Conservation (phyloP, 2,113 vertebrate genomes). For the Rhipidura dahli region DNA sequence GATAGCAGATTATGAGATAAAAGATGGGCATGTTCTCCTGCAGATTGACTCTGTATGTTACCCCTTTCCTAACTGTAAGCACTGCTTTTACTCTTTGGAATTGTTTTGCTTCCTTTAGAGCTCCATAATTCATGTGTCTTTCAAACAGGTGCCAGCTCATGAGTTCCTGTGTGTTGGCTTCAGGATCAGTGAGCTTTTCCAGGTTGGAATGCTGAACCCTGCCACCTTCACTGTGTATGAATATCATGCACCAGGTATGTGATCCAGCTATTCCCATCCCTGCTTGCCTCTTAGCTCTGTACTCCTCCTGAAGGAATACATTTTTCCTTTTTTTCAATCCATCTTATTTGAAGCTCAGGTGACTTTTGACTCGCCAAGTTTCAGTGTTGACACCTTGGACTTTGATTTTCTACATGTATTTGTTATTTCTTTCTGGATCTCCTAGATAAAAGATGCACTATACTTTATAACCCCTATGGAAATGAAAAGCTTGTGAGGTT, state of each 20-base stretch:
- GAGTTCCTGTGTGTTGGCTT: slow-evolving; percentile 78
- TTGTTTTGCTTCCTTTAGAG: neutral
- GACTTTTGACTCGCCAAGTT: neutral
- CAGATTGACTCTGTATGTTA: slow-evolving; percentile 81
- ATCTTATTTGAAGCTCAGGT: neutral
- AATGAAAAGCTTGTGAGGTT: slow-evolving; percentile 78
- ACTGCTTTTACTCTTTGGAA: neutral
- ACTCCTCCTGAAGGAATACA: neutral
- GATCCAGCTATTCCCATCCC: neutral
- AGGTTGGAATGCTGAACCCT: slow-evolving; percentile 73
- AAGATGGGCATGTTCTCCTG: slow-evolving; percentile 78
- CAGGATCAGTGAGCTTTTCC: slow-evolving; percentile 76
- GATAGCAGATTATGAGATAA: slow-evolving; percentile 80
- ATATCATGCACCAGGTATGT: slow-evolving; percentile 77
- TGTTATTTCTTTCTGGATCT: neutral
- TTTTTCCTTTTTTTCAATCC: neutral
- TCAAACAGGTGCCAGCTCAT: slow-evolving; percentile 75
- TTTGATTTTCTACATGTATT: neutral
- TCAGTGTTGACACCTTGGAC: neutral
- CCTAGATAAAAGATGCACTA: slow-evolving; percentile 83
- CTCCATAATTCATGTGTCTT: neutral
- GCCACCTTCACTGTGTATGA: slow-evolving; percentile 83
- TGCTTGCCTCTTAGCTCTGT: neutral
- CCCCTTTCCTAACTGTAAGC: neutral
- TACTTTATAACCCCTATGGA: slow-evolving; percentile 74